phyloP scores from a whole-genome alignment of 2,113 vertebrate genomes.

The Passer domesticus region DNA sequence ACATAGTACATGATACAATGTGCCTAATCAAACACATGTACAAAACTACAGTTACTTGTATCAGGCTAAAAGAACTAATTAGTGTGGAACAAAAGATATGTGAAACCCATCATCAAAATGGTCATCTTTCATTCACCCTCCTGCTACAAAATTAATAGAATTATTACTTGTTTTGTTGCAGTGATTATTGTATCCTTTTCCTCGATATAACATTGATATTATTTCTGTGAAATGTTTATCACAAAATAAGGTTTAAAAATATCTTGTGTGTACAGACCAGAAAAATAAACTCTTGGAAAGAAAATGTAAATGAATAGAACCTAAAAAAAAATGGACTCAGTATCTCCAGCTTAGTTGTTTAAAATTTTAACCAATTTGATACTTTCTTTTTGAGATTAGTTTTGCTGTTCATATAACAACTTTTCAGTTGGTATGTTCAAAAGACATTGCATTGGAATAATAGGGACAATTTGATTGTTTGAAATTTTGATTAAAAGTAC shows the following conservation, averaged over 20 bases:
- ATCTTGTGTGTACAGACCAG: neutral
- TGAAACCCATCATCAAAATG: neutral
- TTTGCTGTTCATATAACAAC: neutral
- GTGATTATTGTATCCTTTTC: neutral
- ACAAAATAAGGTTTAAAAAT: neutral
- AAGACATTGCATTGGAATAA: neutral
- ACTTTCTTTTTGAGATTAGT: neutral
- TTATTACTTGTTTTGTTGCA: neutral
- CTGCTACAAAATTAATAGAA: neutral
- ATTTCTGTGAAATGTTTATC: neutral
- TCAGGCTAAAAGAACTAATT: neutral
- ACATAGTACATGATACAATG: neutral
- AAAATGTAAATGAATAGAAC: neutral
- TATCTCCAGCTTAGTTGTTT: neutral
- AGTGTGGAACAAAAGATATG: neutral
- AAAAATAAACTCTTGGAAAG: neutral
- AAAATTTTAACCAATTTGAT: neutral
- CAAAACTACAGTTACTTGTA: neutral
- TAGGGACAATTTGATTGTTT: neutral
- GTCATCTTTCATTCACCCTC: neutral
- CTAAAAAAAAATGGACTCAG: neutral
- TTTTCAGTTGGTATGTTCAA: neutral
- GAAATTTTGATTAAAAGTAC: neutral
- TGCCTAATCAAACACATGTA: rapidly evolving
- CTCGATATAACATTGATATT: neutral